Evolutionary conservation across 2,797 vertebrate species (phyloP).

Genomic region (Moxostoma hubbsi): DNA sequence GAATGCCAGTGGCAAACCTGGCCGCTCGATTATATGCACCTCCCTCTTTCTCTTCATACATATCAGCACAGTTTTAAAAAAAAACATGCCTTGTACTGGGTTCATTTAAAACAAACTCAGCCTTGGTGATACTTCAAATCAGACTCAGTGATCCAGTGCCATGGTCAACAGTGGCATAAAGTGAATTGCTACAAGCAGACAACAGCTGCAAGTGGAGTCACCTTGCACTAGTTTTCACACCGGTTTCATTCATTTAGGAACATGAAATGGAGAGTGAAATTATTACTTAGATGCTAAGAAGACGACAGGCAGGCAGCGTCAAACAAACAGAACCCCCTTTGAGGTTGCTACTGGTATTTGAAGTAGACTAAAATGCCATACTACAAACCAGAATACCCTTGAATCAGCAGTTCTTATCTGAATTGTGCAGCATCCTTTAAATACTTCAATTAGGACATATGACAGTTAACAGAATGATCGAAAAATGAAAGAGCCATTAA

Average conservation of each 20-base stretch:
- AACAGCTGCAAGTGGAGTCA: slow-evolving; percentile 4
- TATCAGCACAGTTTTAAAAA: not conserved
- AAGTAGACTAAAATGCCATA: not conserved
- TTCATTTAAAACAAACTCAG: not conserved
- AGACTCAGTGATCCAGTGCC: not conserved
- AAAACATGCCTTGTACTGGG: not conserved
- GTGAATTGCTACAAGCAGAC: not conserved
- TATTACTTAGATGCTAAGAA: not conserved
- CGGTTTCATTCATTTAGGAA: not conserved
- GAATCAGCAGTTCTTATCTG: not conserved
- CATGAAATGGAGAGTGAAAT: not conserved
- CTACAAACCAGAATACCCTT: not conserved
- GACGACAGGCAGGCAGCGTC: not conserved
- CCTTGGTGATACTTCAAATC: not conserved
- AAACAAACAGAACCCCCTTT: slow-evolving; percentile 10
- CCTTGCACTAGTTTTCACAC: slow-evolving; percentile 5
- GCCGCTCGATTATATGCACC: slow-evolving; percentile 52
- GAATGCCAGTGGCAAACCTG: slow-evolving; percentile 36
- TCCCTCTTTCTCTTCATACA: slow-evolving; percentile 3
- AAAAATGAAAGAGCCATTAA: slow-evolving; percentile 10
- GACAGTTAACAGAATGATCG: not conserved
- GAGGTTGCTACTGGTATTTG: not conserved
- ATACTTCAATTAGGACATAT: not conserved
- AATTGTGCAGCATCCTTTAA: not conserved
- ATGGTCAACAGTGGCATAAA: not conserved